Conservation (phyloP, 2,113 vertebrate species). For the Anas platyrhynchos region DNA sequence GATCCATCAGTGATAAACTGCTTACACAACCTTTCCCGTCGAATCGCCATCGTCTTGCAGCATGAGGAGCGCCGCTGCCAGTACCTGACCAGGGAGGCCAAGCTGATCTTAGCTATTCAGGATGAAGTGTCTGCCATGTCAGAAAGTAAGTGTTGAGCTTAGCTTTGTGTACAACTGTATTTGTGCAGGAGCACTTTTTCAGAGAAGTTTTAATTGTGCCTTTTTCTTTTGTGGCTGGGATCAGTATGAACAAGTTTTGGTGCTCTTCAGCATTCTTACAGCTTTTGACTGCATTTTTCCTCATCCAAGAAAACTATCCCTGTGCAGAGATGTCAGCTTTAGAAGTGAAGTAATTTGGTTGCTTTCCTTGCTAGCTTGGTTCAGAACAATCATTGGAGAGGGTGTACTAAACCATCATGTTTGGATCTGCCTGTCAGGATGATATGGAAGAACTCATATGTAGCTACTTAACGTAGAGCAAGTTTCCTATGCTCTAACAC, state of each 20-base stretch:
- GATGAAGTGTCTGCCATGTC: constrained; percentile 92
- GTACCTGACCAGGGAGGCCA: constrained; percentile 95
- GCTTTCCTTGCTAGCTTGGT: neutral
- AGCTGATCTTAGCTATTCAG: constrained; percentile 94
- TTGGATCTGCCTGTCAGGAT: neutral
- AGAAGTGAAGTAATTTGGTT: neutral
- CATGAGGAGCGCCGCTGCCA: constrained; percentile 97
- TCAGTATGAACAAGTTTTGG: neutral
- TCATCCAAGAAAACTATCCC: neutral
- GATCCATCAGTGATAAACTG: constrained; percentile 94
- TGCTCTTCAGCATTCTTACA: neutral
- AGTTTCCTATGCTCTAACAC: neutral
- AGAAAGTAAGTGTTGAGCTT: constrained; percentile 83
- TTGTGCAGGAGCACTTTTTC: neutral
- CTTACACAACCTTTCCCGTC: constrained; percentile 92
- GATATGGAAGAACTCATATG: neutral
- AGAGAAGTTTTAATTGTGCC: neutral
- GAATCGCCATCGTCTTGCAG: constrained; percentile 94
- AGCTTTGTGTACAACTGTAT: neutral
- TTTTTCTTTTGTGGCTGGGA: neutral
- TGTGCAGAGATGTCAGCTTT: neutral
- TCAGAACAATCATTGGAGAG: neutral
- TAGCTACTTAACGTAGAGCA: neutral
- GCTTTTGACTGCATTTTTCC: neutral
- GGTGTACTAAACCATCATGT: neutral